phyloP scores from a whole-genome alignment of 1,140 invertebrate species.

The Neotoxoptera formosana region DNA sequence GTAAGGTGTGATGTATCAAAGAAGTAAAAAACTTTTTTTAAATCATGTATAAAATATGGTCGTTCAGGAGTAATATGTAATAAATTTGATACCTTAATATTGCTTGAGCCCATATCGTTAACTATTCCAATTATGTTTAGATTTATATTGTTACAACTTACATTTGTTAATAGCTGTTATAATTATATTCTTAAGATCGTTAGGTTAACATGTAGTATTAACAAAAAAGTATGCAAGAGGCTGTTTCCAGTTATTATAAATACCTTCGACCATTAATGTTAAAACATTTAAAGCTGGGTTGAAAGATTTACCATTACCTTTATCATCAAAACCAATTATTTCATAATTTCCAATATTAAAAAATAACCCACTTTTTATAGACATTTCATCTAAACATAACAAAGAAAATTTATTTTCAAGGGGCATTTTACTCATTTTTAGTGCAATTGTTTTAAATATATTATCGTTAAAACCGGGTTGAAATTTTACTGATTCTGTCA shows the following conservation, averaged over 20 bases:
- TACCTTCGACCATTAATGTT: not conserved
- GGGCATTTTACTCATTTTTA: not conserved
- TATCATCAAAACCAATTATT: slow-evolving; percentile 14
- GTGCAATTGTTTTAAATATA: not conserved
- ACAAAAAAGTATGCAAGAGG: no score
- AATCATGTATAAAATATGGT: not conserved
- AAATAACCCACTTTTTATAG: not conserved
- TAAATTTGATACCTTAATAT: no score
- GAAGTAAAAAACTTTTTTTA: not conserved
- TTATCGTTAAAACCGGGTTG: not conserved
- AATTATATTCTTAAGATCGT: no score
- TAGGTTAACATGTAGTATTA: no score
- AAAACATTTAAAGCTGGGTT: not conserved
- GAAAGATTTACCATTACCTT: slow-evolving; percentile 1
- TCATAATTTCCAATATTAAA: slow-evolving; percentile 19
- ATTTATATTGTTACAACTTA: no score
- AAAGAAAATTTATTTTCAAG: not conserved
- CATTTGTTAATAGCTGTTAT: no score
- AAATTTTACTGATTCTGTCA: not conserved
- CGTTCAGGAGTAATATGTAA: not conserved
- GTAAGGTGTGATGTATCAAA: not conserved
- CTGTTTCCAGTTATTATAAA: no score
- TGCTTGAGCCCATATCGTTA: no score
- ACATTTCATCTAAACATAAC: not conserved
- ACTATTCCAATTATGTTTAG: no score